phyloP scores from a whole-genome alignment of 1,140 invertebrate genomes.

The Pseudomyrmex cubaensis region DNA sequence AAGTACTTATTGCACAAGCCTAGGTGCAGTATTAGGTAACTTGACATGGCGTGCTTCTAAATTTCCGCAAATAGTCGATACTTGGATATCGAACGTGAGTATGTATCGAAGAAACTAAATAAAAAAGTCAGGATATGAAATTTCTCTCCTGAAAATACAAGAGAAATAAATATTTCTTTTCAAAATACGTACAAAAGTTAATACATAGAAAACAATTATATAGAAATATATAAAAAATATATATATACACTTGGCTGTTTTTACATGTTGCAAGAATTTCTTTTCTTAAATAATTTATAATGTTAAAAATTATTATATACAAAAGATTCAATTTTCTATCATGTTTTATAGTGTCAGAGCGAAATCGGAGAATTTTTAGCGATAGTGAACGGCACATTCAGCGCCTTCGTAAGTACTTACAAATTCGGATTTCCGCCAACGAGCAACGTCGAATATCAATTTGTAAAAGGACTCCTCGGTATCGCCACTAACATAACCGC shows the following conservation, averaged over 20 bases:
- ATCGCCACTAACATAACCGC: constrained; percentile 82
- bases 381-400: constrained; percentile 80
- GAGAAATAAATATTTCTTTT: no score
- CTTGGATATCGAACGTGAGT: constrained; percentile 78
- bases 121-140: neutral
- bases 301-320: constrained; percentile 4
- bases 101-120: neutral
- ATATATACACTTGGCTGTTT: neutral
- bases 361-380: constrained; percentile 80
- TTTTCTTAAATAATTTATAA: no score
- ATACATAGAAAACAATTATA: neutral
- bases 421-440: constrained; percentile 74
- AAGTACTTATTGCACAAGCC: constrained; percentile 80
- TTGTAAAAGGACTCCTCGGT: constrained; percentile 81
- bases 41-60: constrained; percentile 81
- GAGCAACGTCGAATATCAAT: constrained; percentile 80
- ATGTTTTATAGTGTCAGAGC: constrained; percentile 74
- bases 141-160: neutral
- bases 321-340: neutral
- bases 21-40: constrained; percentile 81
- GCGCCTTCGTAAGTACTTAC: constrained; percentile 81
- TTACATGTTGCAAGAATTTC: no score
- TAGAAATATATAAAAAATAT: neutral
- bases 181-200: neutral
- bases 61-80: constrained; percentile 75